phyloP scores from a whole-genome alignment of 2,888 invertebrate species.

The Allygus modestus region DNA sequence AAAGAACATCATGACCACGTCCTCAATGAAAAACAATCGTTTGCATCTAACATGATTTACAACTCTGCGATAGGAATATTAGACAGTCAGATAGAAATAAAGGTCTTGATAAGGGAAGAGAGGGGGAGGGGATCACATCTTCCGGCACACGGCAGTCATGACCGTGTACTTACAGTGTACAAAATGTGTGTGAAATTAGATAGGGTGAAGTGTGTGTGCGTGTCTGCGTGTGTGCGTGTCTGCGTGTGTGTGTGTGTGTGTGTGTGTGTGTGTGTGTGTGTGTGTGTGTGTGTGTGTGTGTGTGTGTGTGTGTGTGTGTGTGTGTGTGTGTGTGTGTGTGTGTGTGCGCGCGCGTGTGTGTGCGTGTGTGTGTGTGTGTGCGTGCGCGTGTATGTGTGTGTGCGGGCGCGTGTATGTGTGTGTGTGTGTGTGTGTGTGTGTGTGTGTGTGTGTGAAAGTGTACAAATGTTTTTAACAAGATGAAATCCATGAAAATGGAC shows the following conservation, averaged over 20 bases:
- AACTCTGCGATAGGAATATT: too few relatives aligned
- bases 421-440: constrained; percentile 27
- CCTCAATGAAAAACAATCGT: too few relatives aligned
- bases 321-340: constrained; percentile 18
- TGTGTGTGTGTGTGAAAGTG: constrained; percentile 10
- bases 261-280: constrained; percentile 27
- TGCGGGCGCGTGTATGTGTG: not conserved
- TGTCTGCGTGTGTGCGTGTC: not conserved
- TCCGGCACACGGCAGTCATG: too few relatives aligned
- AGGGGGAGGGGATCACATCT: too few relatives aligned
- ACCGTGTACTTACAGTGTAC: too few relatives aligned
- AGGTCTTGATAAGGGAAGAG: too few relatives aligned
- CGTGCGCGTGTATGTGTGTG: constrained; percentile 8
- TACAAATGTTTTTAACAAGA: too few relatives aligned
- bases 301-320: constrained; percentile 7
- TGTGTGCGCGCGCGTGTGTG: constrained; percentile 3
- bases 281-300: constrained; percentile 13
- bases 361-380: not conserved
- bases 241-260: constrained; percentile 12
- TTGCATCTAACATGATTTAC: too few relatives aligned
- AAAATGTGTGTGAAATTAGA: too few relatives aligned
- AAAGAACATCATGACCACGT: too few relatives aligned
- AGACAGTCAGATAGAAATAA: too few relatives aligned
- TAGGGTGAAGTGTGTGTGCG: constrained; percentile 9
- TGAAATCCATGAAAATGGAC: too few relatives aligned